Evolutionary conservation across 2,113 vertebrate species (phyloP), one percentile per base, ranked within the genome.

Genomic region (Nothobranchius kuhntae): DNA sequence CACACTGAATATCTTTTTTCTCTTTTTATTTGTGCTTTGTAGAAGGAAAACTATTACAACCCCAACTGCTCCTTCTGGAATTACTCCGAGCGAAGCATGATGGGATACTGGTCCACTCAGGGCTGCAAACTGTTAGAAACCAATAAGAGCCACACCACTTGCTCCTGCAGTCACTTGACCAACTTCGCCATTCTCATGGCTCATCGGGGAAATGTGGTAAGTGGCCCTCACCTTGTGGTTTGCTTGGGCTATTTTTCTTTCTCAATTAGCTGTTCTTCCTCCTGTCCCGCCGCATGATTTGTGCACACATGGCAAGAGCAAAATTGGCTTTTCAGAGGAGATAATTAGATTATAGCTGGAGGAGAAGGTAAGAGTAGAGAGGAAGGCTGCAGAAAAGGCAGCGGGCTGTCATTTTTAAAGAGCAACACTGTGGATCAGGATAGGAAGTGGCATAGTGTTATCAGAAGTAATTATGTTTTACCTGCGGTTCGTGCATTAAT

Each of bases 11-110:
- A 50, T 51, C 1, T 10, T 51, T 51, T 50, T 0, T 63, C 42
- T 60, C 13, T 59, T 13, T 70, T 38, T 58, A 15, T 64, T 47
- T 76, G 81, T 87, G 59, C 92, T 90, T 91, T 87, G 78, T 77
- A 99, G 98, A 95, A 96, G 79, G 95, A 96, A 81, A 95, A 98
- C 92, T 99, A 98, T 89, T 96, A 97, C 93, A 99, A 99, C 90
- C 95, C 98, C 88, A 99, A 99, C 92, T 99, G 98, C 78, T 99
- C 98, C 51, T 99, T 99, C 92, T 99, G 98, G 98, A 99, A 99
- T 89, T 99, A 99, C 91, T 99, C 98, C 0, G 98, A 99, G 89
- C 93, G 96, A 65, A 99, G 95, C 80, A 99, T 99, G 98, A 95
- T 96, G 95, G 98, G 98, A 86, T 96, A 96, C 86, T 99, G 98